Evolutionary conservation across 2,113 vertebrate species (phyloP), one percentile per base, ranked within the genome.

Genomic region (Rynchops niger): DNA sequence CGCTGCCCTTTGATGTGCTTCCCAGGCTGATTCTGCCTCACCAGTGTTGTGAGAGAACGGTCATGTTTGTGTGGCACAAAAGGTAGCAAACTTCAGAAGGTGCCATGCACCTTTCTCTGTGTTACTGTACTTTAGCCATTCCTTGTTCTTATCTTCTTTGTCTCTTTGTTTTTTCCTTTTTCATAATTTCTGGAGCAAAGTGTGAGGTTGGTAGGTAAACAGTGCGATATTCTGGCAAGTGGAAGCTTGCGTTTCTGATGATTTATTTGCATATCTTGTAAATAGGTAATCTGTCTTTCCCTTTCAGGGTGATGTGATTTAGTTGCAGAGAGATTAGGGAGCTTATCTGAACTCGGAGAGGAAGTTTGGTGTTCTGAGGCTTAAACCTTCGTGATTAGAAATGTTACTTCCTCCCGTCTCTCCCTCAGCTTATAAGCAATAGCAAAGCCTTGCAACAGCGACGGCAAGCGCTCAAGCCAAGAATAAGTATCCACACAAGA

Each of bases 361-460:
- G 88, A 96, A 72, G 80, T 84, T 71, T 56, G 86, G 80, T 84
- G 59, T 96, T 92, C 77, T 63, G 82, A 87, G 80, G 62, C 65
- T 95, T 97, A 95, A 95, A 52, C 65, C 73, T 95, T 86, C 65
- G 52, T 82, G 47, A 92, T 86, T 80, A 83, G 55, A 86, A 81
- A 86, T 40, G 73, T 83, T 93, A 29, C 67, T 84, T 93, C 65
- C 40, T 79, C 82, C 30, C 53, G 43, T 32, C 29, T 74, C 50
- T 52, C 55, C 82, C 85, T 80, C 69, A n/a, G 62, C 53, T 93
- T 45, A 29, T 11, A 79, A 77, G 43, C 74, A 77, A 22, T 16
- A 82, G 71, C 61, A 93, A 70, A 86, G 50, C 93, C 29, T 85
- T 52, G 50, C 45, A 56, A 53, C 52, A 91, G 9, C 50, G 43